Conservation (phyloP, 2,888 invertebrate species). For the Brachyptera risi region DNA sequence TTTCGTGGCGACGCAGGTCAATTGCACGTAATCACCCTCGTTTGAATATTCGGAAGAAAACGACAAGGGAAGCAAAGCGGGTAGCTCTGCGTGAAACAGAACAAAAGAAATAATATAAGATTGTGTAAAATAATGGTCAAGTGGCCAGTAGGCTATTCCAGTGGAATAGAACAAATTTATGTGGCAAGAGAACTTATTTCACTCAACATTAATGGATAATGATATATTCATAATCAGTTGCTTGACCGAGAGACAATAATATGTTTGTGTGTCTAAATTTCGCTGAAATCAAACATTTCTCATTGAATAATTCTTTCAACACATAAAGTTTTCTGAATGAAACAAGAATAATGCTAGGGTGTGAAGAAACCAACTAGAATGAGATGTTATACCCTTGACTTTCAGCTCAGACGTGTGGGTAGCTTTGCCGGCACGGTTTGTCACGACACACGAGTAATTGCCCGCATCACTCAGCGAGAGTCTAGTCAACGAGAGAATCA, state of each 20-base stretch:
- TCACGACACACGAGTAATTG: conserved; percentile 55
- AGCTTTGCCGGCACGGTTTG: conserved; percentile 54
- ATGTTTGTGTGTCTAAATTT: no score
- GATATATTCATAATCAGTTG: no score
- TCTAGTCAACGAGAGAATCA: conserved; percentile 48
- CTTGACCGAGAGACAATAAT: not conserved
- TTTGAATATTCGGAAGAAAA: conserved; percentile 37
- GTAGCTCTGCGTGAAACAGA: conserved; percentile 35
- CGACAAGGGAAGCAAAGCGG: conserved; percentile 36
- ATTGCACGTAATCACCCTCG: conserved; percentile 39
- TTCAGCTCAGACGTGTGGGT: conserved; percentile 51
- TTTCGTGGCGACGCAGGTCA: conserved; percentile 39
- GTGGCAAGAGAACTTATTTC: no score
- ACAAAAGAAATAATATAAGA: no score
- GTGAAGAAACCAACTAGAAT: conserved; percentile 9
- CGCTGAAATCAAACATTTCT: no score
- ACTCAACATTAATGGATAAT: not conserved
- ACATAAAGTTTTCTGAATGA: not conserved
- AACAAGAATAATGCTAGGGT: conserved; percentile 7
- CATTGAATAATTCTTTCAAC: not conserved
- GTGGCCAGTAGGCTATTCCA: no score
- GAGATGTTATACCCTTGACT: conserved; percentile 52
- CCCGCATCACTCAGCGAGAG: conserved; percentile 47
- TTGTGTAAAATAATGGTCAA: no score
- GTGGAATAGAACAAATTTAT: no score